These are phyloP conservation scores for Dendrocopos noguchii DNA, from an alignment of 2,113 vertebrate species.

Conservation along the genomic window DNA sequence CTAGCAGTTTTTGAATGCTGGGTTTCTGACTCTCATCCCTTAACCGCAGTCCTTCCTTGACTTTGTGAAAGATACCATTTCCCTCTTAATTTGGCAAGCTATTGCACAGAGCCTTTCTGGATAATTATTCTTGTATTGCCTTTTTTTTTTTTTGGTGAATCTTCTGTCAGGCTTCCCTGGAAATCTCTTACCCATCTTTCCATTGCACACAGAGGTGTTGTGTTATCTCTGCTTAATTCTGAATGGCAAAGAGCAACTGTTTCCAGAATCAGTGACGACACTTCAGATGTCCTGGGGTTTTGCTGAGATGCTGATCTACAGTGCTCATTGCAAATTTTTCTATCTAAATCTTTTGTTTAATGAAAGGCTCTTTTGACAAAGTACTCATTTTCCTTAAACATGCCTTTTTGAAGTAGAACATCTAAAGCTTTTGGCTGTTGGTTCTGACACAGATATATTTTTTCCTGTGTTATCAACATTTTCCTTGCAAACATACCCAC, in stretches of 20 bases:
- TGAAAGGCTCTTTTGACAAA: not conserved
- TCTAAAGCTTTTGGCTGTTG: not conserved
- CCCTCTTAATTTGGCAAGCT: not conserved
- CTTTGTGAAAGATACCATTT: not conserved
- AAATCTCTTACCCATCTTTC: not conserved
- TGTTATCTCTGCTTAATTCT: not conserved
- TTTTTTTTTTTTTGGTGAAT: not conserved
- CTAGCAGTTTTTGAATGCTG: not conserved
- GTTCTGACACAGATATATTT: not conserved
- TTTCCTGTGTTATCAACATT: conserved; percentile 39
- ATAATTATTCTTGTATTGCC: not conserved
- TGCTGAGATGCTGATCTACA: conserved; percentile 1
- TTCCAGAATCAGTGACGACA: not conserved
- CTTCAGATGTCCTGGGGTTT: not conserved
- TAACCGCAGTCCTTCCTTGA: not conserved
- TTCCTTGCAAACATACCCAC: conserved; percentile 12
- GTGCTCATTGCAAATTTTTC: not conserved
- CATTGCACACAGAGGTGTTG: not conserved
- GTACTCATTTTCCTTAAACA: not conserved
- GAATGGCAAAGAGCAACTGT: not conserved
- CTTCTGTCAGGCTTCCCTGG: not conserved
- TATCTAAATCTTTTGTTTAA: not conserved
- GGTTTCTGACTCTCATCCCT: conserved; percentile 16
- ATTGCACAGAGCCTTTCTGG: not conserved
- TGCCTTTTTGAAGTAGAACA: not conserved